Percentiles rank a stretch among this genome's conserved stretches.
phyloP scores from a whole-genome alignment of 2,888 invertebrate species.

The Aproaerema taeniolella region DNA sequence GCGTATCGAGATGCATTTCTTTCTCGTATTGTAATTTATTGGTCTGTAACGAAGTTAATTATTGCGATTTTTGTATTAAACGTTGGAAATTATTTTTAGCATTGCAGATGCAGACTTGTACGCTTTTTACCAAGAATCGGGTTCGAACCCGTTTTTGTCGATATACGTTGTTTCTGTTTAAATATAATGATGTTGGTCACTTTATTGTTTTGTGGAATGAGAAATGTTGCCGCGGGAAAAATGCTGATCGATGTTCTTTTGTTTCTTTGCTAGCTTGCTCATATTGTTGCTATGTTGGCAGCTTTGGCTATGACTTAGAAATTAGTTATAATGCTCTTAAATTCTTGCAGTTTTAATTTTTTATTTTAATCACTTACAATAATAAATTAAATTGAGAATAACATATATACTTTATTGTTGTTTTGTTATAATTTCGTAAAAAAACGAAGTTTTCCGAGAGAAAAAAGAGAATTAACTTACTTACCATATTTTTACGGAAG shows the following conservation, averaged over 20 bases:
- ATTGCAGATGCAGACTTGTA: constrained; percentile 45
- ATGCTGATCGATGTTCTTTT: not conserved
- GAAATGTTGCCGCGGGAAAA: constrained; percentile 10
- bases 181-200: constrained; percentile 24
- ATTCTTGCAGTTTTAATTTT: no score
- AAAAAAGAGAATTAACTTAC: no score
- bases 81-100: constrained; percentile 76
- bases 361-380: no score
- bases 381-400: no score
- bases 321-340: no score
- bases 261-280: not conserved
- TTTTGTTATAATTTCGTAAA: no score
- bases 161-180: constrained; percentile 22
- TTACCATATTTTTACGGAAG: no score
- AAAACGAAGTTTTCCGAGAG: no score
- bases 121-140: constrained; percentile 56
- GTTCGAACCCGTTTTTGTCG: constrained; percentile 28
- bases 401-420: no score
- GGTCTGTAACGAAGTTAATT: constrained; percentile 77
- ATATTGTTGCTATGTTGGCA: not conserved
- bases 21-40: constrained; percentile 77
- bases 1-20: constrained; percentile 66
- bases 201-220: constrained; percentile 14
- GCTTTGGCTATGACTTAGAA: no score
- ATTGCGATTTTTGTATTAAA: constrained; percentile 78